Conservation (phyloP, 2,797 vertebrate species). For the Squalus acanthias region DNA sequence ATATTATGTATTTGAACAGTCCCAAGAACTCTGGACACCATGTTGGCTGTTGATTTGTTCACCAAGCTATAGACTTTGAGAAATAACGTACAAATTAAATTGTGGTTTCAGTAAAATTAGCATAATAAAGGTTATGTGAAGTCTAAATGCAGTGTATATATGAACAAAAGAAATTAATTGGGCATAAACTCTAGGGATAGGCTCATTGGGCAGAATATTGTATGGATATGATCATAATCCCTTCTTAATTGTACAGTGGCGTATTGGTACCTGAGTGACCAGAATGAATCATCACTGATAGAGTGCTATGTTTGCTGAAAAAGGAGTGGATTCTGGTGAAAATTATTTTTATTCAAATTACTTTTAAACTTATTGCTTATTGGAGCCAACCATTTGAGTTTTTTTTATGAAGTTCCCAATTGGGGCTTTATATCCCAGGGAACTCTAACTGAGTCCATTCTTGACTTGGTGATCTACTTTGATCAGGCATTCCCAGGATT, state of each 20-base stretch:
- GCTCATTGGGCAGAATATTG: constrained; percentile 71
- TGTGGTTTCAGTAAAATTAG: constrained; percentile 85
- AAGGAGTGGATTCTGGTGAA: constrained; percentile 39
- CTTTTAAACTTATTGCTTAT: background rate
- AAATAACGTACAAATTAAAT: background rate
- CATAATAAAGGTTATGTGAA: constrained; percentile 92
- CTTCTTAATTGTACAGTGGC: constrained; percentile 79
- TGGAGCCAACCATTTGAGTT: background rate
- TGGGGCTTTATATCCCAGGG: background rate
- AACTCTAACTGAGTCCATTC: background rate
- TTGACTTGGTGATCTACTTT: background rate
- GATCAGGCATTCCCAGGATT: background rate
- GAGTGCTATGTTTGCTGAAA: constrained; percentile 79
- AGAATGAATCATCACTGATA: constrained; percentile 85
- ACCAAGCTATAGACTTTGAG: background rate
- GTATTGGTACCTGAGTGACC: constrained; percentile 84
- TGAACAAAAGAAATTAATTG: constrained; percentile 46
- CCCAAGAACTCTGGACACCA: background rate
- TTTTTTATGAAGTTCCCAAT: background rate
- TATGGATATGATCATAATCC: constrained; percentile 75
- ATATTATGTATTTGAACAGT: background rate
- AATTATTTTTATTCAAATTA: background rate
- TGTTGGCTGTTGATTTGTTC: background rate
- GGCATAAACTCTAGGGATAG: constrained; percentile 60
- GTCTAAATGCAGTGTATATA: constrained; percentile 77